Percentiles rank a stretch among this genome's conserved stretches.
phyloP scores from a whole-genome alignment of 2,888 invertebrate species.

The Noctuana brunneofusca region DNA sequence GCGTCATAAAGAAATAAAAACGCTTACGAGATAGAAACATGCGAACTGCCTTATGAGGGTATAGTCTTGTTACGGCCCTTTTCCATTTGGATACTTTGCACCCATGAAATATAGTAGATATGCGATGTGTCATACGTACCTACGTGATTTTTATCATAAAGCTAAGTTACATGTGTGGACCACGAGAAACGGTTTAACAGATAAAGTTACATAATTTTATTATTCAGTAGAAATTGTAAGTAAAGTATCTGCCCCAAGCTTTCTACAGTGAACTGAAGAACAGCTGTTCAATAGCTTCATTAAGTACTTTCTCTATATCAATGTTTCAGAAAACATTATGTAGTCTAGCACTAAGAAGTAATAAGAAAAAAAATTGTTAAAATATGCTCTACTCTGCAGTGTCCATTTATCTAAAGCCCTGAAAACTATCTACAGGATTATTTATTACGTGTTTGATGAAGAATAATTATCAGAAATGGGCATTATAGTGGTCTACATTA shows the following conservation, averaged over 20 bases:
- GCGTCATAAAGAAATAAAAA: constrained; percentile 35
- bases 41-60: constrained; percentile 24
- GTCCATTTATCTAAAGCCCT: too few relatives aligned
- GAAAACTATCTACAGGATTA: too few relatives aligned
- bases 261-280: too few relatives aligned
- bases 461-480: too few relatives aligned
- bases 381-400: too few relatives aligned
- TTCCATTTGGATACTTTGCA: constrained; percentile 43
- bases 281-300: too few relatives aligned
- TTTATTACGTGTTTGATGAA: too few relatives aligned
- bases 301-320: too few relatives aligned
- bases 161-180: neutral
- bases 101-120: neutral
- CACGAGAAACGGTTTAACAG: neutral
- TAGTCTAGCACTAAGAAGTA: too few relatives aligned
- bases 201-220: neutral
- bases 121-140: neutral
- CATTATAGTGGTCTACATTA: too few relatives aligned
- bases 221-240: neutral
- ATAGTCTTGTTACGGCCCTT: constrained; percentile 5
- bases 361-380: too few relatives aligned
- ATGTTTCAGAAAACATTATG: too few relatives aligned
- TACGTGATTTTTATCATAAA: constrained; percentile 3
- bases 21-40: constrained; percentile 32
- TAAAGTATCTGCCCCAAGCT: neutral